Percentiles rank a stretch among this genome's conserved stretches.
phyloP scores from a whole-genome alignment of 2,888 invertebrate genomes.

The Drosophila putrida region DNA sequence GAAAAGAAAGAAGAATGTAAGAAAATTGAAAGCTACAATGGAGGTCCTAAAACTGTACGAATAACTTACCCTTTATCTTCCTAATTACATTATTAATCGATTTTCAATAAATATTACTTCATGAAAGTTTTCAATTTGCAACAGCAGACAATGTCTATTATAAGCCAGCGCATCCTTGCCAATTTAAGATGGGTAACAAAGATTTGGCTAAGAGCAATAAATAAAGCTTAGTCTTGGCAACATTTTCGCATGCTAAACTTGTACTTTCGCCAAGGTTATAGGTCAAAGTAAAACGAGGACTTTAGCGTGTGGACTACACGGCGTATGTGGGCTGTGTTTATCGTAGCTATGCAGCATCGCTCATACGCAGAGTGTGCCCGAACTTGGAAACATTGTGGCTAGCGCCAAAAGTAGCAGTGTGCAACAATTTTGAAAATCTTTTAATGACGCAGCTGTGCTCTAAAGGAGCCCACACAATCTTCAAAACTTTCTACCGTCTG shows the following conservation, averaged over 20 bases:
- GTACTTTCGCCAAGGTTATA: slow-evolving; percentile 26
- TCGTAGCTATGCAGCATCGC: slow-evolving; percentile 38
- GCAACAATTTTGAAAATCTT: slow-evolving; percentile 77
- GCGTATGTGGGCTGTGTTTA: slow-evolving; percentile 50
- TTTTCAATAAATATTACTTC: slow-evolving; percentile 13
- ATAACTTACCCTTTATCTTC: not conserved
- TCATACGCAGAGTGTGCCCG: slow-evolving; percentile 12
- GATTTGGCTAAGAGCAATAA: slow-evolving; percentile 60
- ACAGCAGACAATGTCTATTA: not conserved
- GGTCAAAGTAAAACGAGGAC: slow-evolving; percentile 23
- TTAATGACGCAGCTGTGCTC: slow-evolving; percentile 75
- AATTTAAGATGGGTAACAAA: slow-evolving; percentile 22
- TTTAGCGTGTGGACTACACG: slow-evolving; percentile 27
- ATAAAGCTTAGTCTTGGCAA: slow-evolving; percentile 42
- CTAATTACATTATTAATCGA: slow-evolving; percentile 4
- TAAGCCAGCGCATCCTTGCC: slow-evolving; percentile 10
- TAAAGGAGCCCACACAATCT: slow-evolving; percentile 57
- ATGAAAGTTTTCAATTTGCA: slow-evolving; percentile 15
- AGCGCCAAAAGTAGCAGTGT: slow-evolving; percentile 35
- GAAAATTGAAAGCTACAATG: not conserved
- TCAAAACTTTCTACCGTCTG: slow-evolving; percentile 67
- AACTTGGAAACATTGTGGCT: slow-evolving; percentile 55
- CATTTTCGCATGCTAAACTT: slow-evolving; percentile 19
- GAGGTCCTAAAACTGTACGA: not conserved
- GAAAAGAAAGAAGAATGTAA: not conserved